A percentile compares a stretch with the other conserved stretches of the same genome.
Conservation (phyloP, 2,113 vertebrate genomes). For the Rhinolophus sinicus region DNA sequence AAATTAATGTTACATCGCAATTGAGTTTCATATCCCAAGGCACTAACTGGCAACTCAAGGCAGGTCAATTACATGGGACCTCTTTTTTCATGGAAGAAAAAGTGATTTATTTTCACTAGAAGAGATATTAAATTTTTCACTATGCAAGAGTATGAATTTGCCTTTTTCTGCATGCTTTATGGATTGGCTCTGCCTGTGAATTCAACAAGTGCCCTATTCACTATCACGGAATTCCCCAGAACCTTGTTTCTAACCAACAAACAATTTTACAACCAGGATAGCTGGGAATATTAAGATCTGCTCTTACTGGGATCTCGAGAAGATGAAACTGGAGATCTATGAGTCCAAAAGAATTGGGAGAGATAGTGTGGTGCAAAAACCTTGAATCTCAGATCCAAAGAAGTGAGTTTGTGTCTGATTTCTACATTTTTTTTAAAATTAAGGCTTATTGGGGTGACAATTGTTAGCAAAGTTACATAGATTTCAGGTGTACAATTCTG, state of each 20-base stretch:
- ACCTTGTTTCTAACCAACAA: neutral
- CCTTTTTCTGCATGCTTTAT: neutral
- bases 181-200: neutral
- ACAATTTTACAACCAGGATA: neutral
- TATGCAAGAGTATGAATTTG: neutral
- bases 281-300: neutral
- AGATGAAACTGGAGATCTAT: neutral
- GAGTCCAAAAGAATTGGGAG: neutral
- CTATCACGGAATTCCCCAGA: neutral
- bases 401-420: neutral
- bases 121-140: neutral
- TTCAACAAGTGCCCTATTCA: neutral
- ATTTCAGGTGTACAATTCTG: too few species aligned
- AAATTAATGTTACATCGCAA: neutral
- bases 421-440: neutral
- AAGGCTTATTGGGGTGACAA: too few species aligned
- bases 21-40: neutral
- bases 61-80: neutral
- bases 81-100: neutral
- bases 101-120: conserved; percentile 20
- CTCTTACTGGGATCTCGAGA: neutral
- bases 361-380: neutral
- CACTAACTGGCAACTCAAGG: neutral
- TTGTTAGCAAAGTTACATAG: too few species aligned
- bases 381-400: neutral